Conservation (phyloP, 64 coral and sea anemone species). For the Astreopora myriophthalma region DNA sequence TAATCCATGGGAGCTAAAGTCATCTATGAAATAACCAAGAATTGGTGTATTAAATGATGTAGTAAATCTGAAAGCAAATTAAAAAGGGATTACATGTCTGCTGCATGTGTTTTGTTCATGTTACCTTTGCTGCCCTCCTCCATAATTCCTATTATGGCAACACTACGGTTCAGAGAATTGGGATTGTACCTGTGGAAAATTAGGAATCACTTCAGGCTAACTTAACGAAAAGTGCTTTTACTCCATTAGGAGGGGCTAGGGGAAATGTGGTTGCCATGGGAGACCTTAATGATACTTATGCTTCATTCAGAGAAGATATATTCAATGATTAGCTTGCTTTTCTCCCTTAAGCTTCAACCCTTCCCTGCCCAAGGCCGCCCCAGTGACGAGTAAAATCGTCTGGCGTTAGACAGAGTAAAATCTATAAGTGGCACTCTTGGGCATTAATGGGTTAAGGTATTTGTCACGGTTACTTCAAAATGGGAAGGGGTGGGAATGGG, state of each 20-base stretch:
- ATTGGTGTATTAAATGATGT: neutral
- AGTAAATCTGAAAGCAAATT: neutral
- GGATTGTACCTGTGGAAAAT: slow-evolving; percentile 54
- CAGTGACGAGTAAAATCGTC: too few relatives aligned
- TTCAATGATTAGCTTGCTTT: too few relatives aligned
- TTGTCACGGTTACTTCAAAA: too few relatives aligned
- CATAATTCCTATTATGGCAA: slow-evolving; percentile 44
- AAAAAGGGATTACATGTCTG: neutral
- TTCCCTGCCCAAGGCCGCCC: too few relatives aligned
- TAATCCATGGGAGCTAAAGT: slow-evolving; percentile 37
- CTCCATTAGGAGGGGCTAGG: neutral
- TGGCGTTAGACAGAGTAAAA: too few relatives aligned
- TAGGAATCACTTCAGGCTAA: neutral
- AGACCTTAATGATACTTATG: neutral
- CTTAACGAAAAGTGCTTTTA: neutral
- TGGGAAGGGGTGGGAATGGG: too few relatives aligned
- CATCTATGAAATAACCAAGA: neutral
- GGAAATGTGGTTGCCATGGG: neutral
- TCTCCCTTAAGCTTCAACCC: too few relatives aligned
- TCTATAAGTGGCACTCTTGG: too few relatives aligned
- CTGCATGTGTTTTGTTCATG: neutral
- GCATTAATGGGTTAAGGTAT: too few relatives aligned
- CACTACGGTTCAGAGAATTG: slow-evolving; percentile 23
- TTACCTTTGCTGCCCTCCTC: slow-evolving; percentile 14
- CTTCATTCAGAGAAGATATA: neutral